Evolutionary conservation across 2,888 invertebrate genomes (phyloP).

Genomic region (Pseudoips prasinana): DNA sequence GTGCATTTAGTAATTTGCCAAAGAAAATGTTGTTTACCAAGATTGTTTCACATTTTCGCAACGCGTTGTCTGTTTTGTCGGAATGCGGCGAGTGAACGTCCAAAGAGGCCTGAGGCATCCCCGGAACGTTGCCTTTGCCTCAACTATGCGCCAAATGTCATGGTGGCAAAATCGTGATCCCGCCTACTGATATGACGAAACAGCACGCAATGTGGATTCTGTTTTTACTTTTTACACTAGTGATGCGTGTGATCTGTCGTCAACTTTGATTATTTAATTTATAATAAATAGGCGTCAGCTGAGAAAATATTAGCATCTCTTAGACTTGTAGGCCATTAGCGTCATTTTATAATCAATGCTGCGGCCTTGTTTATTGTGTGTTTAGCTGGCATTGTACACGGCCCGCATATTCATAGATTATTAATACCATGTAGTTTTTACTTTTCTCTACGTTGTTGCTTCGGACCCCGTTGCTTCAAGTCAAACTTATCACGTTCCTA

Average conservation of each 20-base stretch:
- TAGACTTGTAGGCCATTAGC: slow-evolving; percentile 39
- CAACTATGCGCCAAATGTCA: slow-evolving; percentile 66
- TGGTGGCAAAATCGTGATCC: slow-evolving; percentile 59
- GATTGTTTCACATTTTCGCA: slow-evolving; percentile 54
- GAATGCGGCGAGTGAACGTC: slow-evolving; percentile 74
- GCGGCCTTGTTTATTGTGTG: slow-evolving; percentile 35
- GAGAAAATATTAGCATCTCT: slow-evolving; percentile 48
- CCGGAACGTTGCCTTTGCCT: slow-evolving; percentile 45
- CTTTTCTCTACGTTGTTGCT: too few species aligned
- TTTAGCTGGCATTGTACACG: slow-evolving; percentile 28
- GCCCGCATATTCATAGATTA: slow-evolving; percentile 14
- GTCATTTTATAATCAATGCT: slow-evolving; percentile 44
- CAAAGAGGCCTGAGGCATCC: slow-evolving; percentile 55
- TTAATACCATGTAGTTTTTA: too few species aligned
- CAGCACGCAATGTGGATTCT: slow-evolving; percentile 22
- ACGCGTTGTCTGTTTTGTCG: slow-evolving; percentile 39
- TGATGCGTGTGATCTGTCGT: slow-evolving; percentile 19
- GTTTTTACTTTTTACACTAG: slow-evolving; percentile 23
- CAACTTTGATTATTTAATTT: slow-evolving; percentile 31
- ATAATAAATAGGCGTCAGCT: slow-evolving; percentile 45
- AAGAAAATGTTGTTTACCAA: slow-evolving; percentile 23
- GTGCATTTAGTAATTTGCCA: neutral
- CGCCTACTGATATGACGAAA: slow-evolving; percentile 43
- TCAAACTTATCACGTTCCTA: slow-evolving; percentile 51
- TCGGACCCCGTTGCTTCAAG: too few species aligned